phyloP scores from a whole-genome alignment of 2,113 vertebrate genomes.

The Dromas ardeola region DNA sequence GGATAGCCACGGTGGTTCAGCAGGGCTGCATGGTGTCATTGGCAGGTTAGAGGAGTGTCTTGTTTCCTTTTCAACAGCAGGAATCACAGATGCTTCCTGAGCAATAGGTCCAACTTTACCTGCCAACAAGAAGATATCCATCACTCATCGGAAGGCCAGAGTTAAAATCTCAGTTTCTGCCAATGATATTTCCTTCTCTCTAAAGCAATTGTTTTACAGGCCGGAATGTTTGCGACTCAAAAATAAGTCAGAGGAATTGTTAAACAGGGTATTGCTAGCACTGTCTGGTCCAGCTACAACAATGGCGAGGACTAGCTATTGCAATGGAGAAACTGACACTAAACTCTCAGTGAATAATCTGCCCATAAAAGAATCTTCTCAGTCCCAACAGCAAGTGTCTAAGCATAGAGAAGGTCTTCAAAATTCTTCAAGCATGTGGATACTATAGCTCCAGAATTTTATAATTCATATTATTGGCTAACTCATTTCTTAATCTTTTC shows the following conservation, averaged over 20 bases:
- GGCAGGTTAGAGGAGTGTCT: slow-evolving; percentile 38
- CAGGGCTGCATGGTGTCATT: slow-evolving; percentile 54
- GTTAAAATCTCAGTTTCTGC: not conserved
- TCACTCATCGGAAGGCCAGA: not conserved
- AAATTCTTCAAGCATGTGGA: not conserved
- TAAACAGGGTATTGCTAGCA: not conserved
- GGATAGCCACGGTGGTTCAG: slow-evolving; percentile 89
- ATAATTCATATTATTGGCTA: not conserved
- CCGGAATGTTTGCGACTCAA: not conserved
- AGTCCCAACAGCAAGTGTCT: not conserved
- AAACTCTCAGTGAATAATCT: not conserved
- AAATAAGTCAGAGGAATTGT: not conserved
- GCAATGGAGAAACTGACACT: not conserved
- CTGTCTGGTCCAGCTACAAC: not conserved
- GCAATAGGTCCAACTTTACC: slow-evolving; percentile 60
- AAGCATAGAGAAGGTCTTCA: not conserved
- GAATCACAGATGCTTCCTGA: slow-evolving; percentile 62
- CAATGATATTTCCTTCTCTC: not conserved
- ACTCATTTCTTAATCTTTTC: not conserved
- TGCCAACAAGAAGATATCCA: slow-evolving; percentile 52
- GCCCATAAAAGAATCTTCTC: not conserved
- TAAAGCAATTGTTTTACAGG: not conserved
- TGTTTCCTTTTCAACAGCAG: slow-evolving; percentile 50
- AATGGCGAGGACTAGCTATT: not conserved
- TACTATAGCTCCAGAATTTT: not conserved